Conservation (phyloP, 1,140 invertebrate species). For the Galleria mellonella region DNA sequence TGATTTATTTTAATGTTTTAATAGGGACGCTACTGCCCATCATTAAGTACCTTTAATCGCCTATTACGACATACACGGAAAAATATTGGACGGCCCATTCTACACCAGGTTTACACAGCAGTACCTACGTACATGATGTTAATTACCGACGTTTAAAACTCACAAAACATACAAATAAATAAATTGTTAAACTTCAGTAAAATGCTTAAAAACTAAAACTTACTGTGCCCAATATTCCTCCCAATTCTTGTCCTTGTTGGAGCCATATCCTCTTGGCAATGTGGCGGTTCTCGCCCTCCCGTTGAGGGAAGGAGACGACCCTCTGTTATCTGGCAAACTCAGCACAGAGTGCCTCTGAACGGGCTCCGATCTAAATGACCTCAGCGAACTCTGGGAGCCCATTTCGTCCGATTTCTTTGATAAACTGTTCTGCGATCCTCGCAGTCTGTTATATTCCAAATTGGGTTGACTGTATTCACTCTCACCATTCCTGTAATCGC, state of each 20-base stretch:
- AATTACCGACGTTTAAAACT: too few relatives aligned
- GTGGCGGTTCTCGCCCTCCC: slow-evolving; percentile 50
- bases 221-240: slow-evolving; percentile 70
- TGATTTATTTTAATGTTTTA: too few relatives aligned
- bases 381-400: slow-evolving; percentile 43
- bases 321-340: slow-evolving; percentile 46
- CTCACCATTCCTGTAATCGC: neutral
- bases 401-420: slow-evolving; percentile 43
- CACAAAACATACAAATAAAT: too few relatives aligned
- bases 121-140: too few relatives aligned
- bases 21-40: too few relatives aligned
- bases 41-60: too few relatives aligned
- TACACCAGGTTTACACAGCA: too few relatives aligned
- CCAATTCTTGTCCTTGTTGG: slow-evolving; percentile 59
- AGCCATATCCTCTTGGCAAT: slow-evolving; percentile 52
- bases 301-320: slow-evolving; percentile 34
- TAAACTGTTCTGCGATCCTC: slow-evolving; percentile 44
- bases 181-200: too few relatives aligned
- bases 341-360: slow-evolving; percentile 43
- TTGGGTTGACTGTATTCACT: slow-evolving; percentile 27
- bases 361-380: slow-evolving; percentile 57
- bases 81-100: too few relatives aligned
- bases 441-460: slow-evolving; percentile 22
- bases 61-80: too few relatives aligned
- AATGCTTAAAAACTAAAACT: slow-evolving; percentile 21